Evolutionary conservation across 2,113 vertebrate genomes (phyloP).

Genomic region (Tachysurus vachellii): DNA sequence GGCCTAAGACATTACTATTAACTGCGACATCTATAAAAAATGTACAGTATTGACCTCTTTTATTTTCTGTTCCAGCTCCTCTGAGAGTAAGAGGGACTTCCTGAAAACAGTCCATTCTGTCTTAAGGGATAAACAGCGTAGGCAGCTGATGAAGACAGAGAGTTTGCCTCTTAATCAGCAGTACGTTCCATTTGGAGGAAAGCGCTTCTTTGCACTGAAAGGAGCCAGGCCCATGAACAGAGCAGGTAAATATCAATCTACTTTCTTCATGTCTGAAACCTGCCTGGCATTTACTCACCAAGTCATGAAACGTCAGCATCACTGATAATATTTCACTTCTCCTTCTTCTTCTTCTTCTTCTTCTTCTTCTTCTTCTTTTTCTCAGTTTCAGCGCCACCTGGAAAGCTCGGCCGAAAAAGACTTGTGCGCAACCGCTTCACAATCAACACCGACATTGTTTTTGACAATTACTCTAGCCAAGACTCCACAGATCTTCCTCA

Average conservation of each 20-base stretch:
- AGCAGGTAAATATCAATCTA: slow-evolving; percentile 78
- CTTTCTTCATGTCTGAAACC: neutral
- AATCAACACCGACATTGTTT: slow-evolving; percentile 85
- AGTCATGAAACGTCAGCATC: neutral
- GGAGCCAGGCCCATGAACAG: slow-evolving; percentile 86
- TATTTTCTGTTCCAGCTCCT: slow-evolving; percentile 73
- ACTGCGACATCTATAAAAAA: neutral
- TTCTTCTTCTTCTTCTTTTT: neutral
- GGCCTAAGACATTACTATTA: neutral
- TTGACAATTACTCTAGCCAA: slow-evolving; percentile 75
- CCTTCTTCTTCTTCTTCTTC: neutral
- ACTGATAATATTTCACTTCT: neutral
- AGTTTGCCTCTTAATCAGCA: slow-evolving; percentile 89
- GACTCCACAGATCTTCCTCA: slow-evolving; percentile 54
- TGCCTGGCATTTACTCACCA: too few relatives aligned
- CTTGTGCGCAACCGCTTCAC: slow-evolving; percentile 90
- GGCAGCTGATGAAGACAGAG: slow-evolving; percentile 93
- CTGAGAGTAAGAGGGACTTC: slow-evolving; percentile 92
- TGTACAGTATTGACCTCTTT: neutral
- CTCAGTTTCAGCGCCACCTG: slow-evolving; percentile 85
- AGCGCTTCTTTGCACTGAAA: slow-evolving; percentile 90
- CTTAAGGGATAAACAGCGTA: slow-evolving; percentile 90
- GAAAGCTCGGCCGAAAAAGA: slow-evolving; percentile 81
- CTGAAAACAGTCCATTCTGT: slow-evolving; percentile 90
- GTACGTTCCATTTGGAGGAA: slow-evolving; percentile 95